phyloP scores from a whole-genome alignment of 2,797 vertebrate species.

The Lacerta bilineata region DNA sequence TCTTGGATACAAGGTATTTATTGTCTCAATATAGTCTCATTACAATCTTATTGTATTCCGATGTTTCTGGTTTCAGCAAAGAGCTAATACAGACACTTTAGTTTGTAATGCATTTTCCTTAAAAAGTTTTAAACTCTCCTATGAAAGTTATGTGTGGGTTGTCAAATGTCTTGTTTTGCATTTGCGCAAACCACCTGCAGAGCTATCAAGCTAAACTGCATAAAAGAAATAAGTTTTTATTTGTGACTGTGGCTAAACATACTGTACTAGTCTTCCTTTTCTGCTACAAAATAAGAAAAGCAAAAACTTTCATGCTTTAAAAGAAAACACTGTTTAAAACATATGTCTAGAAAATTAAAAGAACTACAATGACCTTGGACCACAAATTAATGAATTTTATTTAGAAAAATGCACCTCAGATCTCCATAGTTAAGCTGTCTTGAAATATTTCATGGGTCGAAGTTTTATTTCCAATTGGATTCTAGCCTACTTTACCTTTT shows the following conservation, averaged over 20 bases:
- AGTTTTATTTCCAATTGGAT: not conserved
- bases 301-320: not conserved
- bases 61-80: not conserved
- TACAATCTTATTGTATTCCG: not conserved
- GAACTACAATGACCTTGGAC: not conserved
- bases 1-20: conserved; percentile 93
- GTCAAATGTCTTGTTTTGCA: not conserved
- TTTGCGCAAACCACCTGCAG: not conserved
- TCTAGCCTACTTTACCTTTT: not conserved
- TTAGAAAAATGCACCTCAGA: not conserved
- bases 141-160: accelerated
- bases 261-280: not conserved
- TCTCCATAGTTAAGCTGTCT: not conserved
- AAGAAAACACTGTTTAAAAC: not conserved
- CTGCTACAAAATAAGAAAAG: not conserved
- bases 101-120: not conserved
- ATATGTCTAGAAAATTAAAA: not conserved
- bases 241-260: not conserved
- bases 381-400: not conserved
- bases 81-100: not conserved
- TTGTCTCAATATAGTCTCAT: not conserved
- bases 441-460: accelerated
- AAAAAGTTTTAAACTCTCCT: not conserved
- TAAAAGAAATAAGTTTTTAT: not conserved
- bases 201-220: not conserved